phyloP scores from a whole-genome alignment of 2,888 invertebrate species.

The Lobophora halterata region DNA sequence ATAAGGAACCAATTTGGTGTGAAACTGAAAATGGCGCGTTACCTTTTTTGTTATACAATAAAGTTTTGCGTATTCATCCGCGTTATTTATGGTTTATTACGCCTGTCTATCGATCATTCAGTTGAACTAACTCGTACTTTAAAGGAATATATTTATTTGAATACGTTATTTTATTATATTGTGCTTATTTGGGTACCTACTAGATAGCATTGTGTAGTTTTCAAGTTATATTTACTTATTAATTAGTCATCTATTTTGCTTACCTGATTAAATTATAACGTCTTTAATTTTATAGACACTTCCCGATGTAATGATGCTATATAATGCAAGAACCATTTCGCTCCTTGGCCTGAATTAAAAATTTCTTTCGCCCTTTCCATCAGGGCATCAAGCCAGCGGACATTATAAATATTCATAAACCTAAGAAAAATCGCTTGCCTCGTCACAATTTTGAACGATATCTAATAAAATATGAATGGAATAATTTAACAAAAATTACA shows the following conservation, averaged over 20 bases:
- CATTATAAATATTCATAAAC: conserved; percentile 32
- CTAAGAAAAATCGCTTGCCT: conserved; percentile 20
- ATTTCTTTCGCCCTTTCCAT: conserved; percentile 25
- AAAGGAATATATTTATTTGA: background rate
- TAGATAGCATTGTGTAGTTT: too few species aligned
- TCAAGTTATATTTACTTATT: too few species aligned
- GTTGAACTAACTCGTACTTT: background rate
- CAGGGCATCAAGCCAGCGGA: conserved; percentile 24
- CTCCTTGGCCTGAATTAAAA: conserved; percentile 28
- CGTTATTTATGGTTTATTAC: conserved; percentile 19
- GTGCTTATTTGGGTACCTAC: too few species aligned
- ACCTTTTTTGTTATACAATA: conserved; percentile 15
- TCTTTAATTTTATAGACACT: conserved; percentile 15
- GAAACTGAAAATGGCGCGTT: conserved; percentile 20
- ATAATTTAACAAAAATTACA: conserved; percentile 4
- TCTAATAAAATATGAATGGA: conserved; percentile 8
- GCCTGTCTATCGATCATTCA: conserved; percentile 10
- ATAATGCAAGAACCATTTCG: conserved; percentile 23
- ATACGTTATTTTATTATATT: too few species aligned
- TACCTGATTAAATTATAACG: conserved; percentile 16
- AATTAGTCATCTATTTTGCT: too few species aligned
- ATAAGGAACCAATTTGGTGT: conserved; percentile 26
- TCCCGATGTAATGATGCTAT: conserved; percentile 22
- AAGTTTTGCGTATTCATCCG: conserved; percentile 10
- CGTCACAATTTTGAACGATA: conserved; percentile 12